These are phyloP conservation scores for Empidonax traillii DNA, from an alignment of 2,113 vertebrate genomes.

Conservation along the genomic window DNA sequence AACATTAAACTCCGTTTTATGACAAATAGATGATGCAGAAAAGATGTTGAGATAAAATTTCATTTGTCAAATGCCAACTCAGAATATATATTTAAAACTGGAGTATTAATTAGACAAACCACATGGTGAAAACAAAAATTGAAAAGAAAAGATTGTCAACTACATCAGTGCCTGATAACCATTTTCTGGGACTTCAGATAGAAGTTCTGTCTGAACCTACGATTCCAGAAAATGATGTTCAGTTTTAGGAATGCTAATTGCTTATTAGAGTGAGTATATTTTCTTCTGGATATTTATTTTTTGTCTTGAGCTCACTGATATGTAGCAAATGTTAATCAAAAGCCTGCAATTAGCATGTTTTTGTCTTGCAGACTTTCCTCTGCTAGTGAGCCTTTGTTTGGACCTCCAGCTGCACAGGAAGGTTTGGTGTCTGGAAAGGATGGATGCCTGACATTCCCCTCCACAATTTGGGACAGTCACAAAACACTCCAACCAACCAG, in stretches of 20 bases:
- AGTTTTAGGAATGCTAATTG: not conserved
- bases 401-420: not conserved
- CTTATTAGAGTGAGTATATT: not conserved
- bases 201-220: not conserved
- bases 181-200: not conserved
- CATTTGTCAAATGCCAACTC: not conserved
- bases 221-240: not conserved
- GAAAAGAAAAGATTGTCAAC: not conserved
- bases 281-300: not conserved
- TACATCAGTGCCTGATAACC: not conserved
- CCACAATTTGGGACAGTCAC: fast-evolving
- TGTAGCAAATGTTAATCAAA: not conserved
- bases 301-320: not conserved
- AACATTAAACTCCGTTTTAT: not conserved
- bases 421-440: not conserved
- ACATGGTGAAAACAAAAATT: not conserved
- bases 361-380: not conserved
- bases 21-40: not conserved
- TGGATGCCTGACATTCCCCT: not conserved
- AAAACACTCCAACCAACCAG: not conserved
- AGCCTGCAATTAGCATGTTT: not conserved
- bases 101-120: not conserved
- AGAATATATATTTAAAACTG: not conserved
- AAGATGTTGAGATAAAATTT: constrained; percentile 33
- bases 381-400: not conserved